Evolutionary conservation across 1,140 invertebrate species (phyloP).

Genomic region (Branchinecta lynchi): DNA sequence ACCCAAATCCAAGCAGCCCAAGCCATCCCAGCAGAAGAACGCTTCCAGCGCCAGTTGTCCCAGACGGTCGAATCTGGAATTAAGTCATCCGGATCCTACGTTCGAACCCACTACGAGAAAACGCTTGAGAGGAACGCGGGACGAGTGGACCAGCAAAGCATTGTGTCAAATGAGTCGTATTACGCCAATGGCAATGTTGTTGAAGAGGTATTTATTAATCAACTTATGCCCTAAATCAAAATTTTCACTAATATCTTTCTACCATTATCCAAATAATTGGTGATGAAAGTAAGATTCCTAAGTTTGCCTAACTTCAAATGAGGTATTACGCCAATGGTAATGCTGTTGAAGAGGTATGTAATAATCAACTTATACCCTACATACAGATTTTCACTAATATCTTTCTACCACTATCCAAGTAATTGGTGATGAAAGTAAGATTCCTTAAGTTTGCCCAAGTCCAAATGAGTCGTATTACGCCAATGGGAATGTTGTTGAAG

Average conservation of each 20-base stretch:
- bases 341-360: too few relatives aligned
- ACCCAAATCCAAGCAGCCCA: slow-evolving; percentile 12
- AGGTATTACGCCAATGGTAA: too few relatives aligned
- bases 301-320: too few relatives aligned
- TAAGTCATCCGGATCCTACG: slow-evolving; percentile 18
- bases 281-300: too few relatives aligned
- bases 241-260: not conserved
- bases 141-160: slow-evolving; percentile 17
- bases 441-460: too few relatives aligned
- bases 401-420: too few relatives aligned
- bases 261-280: too few relatives aligned
- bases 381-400: too few relatives aligned
- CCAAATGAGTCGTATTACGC: too few relatives aligned
- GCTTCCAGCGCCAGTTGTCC: slow-evolving; percentile 18
- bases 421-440: too few relatives aligned
- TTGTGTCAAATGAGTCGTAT: slow-evolving; percentile 37
- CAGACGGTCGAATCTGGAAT: slow-evolving; percentile 18
- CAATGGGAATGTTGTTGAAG: too few relatives aligned
- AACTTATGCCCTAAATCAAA: slow-evolving; percentile 28
- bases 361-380: too few relatives aligned
- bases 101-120: slow-evolving; percentile 20
- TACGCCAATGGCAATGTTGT: slow-evolving; percentile 50
- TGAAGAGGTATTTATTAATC: slow-evolving; percentile 21
- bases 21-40: slow-evolving; percentile 16
- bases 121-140: slow-evolving; percentile 17